Base-by-base conservation (phyloP, 2,797 vertebrate species). In the Eremophila alpestris region DNA sequence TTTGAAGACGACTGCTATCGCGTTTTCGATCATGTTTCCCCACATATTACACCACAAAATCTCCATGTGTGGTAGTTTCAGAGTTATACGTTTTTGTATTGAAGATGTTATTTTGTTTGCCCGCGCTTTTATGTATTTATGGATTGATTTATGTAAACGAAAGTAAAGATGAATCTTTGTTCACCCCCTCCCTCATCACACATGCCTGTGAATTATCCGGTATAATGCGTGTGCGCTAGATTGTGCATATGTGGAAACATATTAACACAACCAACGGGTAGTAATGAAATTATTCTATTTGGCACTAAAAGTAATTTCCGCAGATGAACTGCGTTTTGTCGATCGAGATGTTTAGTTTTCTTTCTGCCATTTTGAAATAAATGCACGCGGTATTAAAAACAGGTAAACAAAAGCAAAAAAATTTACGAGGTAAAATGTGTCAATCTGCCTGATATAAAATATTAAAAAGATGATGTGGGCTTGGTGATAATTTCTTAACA, bases 1-100 rank as follows among this genome's bases (percentile, higher is more conserved):
- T 59, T 90, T 87, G 96, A 90, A 89, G 68, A 82, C 70, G 36
- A 4, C 86, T 79, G 48, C 67, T 94, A 58, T 93, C 91, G 81
- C 81, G 49, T 71, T 95, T 88, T 91, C 90, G 83, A 91, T 90
- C 54, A 17, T 91, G 85, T 96, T 93, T 76, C 83, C 82, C 60
- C 82, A 54, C 83, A 73, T 73, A 90, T 58, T 87, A 87, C 93
- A 91, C 88, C 87, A 76, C n/a, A 59, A 62, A 63, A 78, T 77
- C 88, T 79, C 81, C 92, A 80, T 96, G 91, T 96, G 96, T 95
- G 93, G 77, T 92, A 89, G 86, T 96, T 87, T 79, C 76, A 69
- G 89, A 87, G 75, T 84, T 91, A 78, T 1, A 85, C 6, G 46
- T 56, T 97, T 93, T 94, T 90, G 30, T 90, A 83, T 93, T 54